Evolutionary conservation across 2,888 invertebrate species (phyloP).

Genomic region (Mimachlamys varia): DNA sequence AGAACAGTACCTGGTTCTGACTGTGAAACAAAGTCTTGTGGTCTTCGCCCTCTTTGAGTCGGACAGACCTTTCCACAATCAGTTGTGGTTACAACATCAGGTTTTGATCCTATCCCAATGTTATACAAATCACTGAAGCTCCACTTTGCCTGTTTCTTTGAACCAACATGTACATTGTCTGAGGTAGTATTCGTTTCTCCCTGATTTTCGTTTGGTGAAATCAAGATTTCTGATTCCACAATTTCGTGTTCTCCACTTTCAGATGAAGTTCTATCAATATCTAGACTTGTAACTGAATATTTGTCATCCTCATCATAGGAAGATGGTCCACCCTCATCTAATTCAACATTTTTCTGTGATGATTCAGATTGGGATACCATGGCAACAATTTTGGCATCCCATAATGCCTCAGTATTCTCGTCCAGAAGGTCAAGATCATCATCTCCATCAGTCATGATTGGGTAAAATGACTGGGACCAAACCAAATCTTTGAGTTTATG

Average conservation of each 20-base stretch:
- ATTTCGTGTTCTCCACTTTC: neutral
- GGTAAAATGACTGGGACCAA: neutral
- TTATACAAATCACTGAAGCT: neutral
- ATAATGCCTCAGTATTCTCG: neutral
- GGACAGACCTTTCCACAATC: neutral
- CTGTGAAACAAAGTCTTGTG: neutral
- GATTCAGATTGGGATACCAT: neutral
- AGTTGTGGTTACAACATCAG: neutral
- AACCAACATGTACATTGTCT: neutral
- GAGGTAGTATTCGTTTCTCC: neutral
- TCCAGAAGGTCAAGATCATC: constrained; percentile 15
- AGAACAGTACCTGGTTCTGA: neutral
- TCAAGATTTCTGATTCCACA: neutral
- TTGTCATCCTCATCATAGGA: neutral
- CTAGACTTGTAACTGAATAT: neutral
- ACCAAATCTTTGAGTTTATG: neutral
- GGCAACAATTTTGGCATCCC: constrained; percentile 18
- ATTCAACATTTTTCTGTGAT: neutral
- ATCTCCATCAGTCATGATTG: neutral
- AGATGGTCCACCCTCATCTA: neutral
- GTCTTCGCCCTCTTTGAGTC: neutral
- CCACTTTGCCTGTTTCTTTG: neutral
- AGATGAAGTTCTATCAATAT: neutral
- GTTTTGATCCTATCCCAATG: neutral
- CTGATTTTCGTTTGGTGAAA: neutral